Evolutionary conservation across 2,113 vertebrate genomes (phyloP).

Genomic region (Eurypyga helias): DNA sequence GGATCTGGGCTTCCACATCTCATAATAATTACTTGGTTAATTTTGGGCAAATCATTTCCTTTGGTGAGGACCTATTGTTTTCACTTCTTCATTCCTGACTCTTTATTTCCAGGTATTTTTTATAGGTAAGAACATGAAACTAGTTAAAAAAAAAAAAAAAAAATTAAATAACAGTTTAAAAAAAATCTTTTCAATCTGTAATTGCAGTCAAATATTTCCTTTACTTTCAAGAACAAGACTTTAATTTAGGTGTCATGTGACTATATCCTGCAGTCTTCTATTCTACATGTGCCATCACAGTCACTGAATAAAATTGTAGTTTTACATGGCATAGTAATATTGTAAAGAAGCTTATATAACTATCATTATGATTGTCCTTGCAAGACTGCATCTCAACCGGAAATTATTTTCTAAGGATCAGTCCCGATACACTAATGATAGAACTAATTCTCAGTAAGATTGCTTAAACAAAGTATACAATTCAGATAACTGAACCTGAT

Average conservation of each 20-base stretch:
- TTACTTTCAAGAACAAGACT: neutral
- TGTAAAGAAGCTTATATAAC: neutral
- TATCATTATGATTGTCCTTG: neutral
- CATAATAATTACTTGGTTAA: neutral
- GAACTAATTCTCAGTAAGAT: neutral
- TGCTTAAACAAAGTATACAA: neutral
- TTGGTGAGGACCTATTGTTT: neutral
- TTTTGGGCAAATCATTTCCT: neutral
- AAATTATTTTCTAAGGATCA: neutral
- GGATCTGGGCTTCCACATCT: neutral
- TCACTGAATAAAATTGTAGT: neutral
- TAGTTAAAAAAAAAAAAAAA: neutral
- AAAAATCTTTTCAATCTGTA: neutral
- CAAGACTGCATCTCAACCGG: neutral
- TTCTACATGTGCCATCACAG: neutral
- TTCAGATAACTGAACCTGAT: neutral
- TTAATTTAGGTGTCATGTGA: neutral
- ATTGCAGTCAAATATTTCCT: neutral
- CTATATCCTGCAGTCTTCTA: neutral
- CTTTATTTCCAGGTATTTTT: neutral
- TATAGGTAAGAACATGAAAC: neutral
- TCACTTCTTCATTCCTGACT: neutral
- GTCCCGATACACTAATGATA: neutral
- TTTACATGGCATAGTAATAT: neutral
- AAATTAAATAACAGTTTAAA: neutral